Base-by-base conservation (phyloP, 2,888 invertebrate genomes). In the Conus canariensis region DNA sequence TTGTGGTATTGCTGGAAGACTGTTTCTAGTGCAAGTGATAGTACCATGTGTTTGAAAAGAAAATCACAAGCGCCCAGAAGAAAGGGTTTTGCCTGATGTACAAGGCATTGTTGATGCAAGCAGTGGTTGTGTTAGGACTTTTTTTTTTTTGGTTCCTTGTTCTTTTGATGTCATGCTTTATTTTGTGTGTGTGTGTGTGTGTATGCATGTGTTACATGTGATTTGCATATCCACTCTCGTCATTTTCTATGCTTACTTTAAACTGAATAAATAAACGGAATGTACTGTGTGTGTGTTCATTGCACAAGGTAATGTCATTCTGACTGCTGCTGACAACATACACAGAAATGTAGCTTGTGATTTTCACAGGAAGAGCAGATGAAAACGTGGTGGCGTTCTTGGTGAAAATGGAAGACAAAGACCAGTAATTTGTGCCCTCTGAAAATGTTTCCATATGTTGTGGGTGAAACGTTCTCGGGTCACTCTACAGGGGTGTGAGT, bases 161-260 rank as follows among this genome's bases (percentile, higher is more conserved):
- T 30, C 45, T 80, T 80, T 80, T 80, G 14, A 30, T 80, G 80
- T 80, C 45, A 14, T 80, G 14, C 45, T 80, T n/a, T 22, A 58
- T 58, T 8, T 58, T 56, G 82, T n/a, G 82, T 58, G 10, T 58
- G 82, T 19, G 56, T 19, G 19, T 83, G 16, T 58, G 80, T 45
- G 60, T 64, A 64, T 74, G 45, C 45, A 45, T 45, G 45, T 45
- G 16, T 80, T 80, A 14, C 80, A 45, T 80, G 80, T 45, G 45
- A 80, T 45, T 80, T 80, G 80, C 80, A 30, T 80, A 80, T 30
- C 45, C 80, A 80, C 80, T 80, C 56, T 83, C 14, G 58, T 58
- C 22, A 83, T 83, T 83, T 82, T 83, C 82, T 58, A 56, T 83
- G 82, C 82, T 83, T 83, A 83, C 82, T 83, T 56, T 56, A 83